Evolutionary conservation across 2,888 invertebrate genomes (phyloP), one percentile per base, ranked within the genome.

Genomic region (Chalcis sispes): DNA sequence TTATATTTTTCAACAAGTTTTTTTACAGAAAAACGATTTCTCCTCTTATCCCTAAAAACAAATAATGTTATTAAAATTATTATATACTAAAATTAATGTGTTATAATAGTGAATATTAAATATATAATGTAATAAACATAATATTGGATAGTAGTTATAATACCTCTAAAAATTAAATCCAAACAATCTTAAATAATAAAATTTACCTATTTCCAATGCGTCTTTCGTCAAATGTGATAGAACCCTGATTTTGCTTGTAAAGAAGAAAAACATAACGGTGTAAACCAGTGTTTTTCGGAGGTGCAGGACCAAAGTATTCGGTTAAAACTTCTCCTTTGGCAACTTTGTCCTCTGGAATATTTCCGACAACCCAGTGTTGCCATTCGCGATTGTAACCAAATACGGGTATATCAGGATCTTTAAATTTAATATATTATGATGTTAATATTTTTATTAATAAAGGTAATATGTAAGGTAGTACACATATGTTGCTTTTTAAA

Each of bases 1-100:
- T 91, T 90, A 81, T 90, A 92, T 78, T 92, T 90, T 65, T 90
- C 88, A 0, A 91, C 91, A 81, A 93, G 93, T 80, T 91, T 91
- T 0, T 90, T 84, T 77, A 91, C 90, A 0, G 91, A 91, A 83
- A 92, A 92, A 80, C 91, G 90, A 62, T 89, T 91, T 80, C 93
- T 89, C 66, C 90, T 90, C 46, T 90, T 91, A 59, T 88, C 88
- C 75, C 87, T 87, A 77, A 15, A 81, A 82, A 72, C 2, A 36
- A 54, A 20, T 27, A 27, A 66, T 54, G 7, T 15, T 18, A 52
- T 25, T 66, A 13, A 42, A 13, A 13, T 15, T 40, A 36, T 18
- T 54, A 40, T 13, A 27, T 20, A 10, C 2, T 27, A 54, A 23
- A 27, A 27, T 54, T 1, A 27, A 15, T 27, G 27, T 23, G 5